Base-by-base conservation (phyloP, 2,797 vertebrate genomes). In the Lagodon rhomboides region DNA sequence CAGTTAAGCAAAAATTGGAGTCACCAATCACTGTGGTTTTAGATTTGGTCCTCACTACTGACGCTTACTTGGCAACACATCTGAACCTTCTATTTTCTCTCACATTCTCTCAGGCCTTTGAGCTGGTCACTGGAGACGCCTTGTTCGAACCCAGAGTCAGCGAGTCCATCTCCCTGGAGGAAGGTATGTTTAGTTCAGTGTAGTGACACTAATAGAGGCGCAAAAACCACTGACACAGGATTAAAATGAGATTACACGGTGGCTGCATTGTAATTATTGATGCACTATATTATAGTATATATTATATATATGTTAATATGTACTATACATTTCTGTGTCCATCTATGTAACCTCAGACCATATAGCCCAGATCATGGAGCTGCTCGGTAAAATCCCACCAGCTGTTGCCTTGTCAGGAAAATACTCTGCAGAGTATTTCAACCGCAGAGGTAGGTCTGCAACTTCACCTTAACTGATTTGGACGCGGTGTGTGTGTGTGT, bases 71-170 rank as follows among this genome's bases (percentile, higher is more conserved):
- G 13, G 34, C 30, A n/a, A n/a, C 46, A 56, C 12, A 22, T 43
- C 18, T 77, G 4, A 70, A 11, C 51, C 9, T 61, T 66, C 27
- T 18, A 47, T 70, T 62, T 67, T 44, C 23, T 73, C 59, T 20
- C 87, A 80, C 80, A 53, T 15, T 85, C 91, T 68, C 63, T 47
- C 74, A 98, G 97, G 95, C 96, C 63, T 97, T 97, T 88, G 96
- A 98, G 91, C 88, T 97, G 92, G 90, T 94, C 73, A 97, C 96
- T 23, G 96, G 97, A 65, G 93, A 96, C 77, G 54, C 80, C 1
- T 91, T 97, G 23, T 97, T 97, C 86, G 95, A 96, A 73, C 97
- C 97, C 68, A 95, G 94, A 89, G 91, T 94, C 59, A 87, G 94
- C 23, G 92, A 94, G 20, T 92, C 90, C 18, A 94, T 96, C 89